Percentiles rank a stretch among this genome's conserved stretches.
These are phyloP conservation scores for Cottoperca gobio DNA, from an alignment of 2,797 vertebrate species.

Conservation along the genomic window DNA sequence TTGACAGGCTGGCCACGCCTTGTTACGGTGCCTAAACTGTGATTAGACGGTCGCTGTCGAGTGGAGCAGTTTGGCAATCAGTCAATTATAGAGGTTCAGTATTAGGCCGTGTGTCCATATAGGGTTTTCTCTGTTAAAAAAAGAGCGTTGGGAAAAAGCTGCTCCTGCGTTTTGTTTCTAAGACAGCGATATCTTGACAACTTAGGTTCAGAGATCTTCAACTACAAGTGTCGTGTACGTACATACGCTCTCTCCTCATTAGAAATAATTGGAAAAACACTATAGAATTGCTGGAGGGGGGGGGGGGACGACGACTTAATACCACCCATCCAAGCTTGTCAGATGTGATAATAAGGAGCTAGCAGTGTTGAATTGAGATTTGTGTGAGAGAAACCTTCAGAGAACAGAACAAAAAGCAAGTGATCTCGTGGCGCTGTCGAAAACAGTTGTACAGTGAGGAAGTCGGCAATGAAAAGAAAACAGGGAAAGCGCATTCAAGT, in stretches of 20 bases:
- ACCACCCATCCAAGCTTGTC: slow-evolving; percentile 26
- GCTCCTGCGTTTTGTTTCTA: no score
- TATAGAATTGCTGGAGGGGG: no score
- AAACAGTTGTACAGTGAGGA: slow-evolving; percentile 29
- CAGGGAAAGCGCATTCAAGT: slow-evolving; percentile 52
- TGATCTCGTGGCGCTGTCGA: slow-evolving; percentile 52
- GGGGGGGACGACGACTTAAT: no score
- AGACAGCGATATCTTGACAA: no score
- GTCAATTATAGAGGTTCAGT: background rate
- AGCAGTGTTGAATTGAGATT: slow-evolving; percentile 41
- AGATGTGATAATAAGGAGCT: slow-evolving; percentile 38
- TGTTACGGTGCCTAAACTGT: background rate
- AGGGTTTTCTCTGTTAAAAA: no score
- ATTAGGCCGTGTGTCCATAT: no score
- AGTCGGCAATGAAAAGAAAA: slow-evolving; percentile 25
- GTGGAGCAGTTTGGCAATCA: slow-evolving; percentile 5
- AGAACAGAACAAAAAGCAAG: slow-evolving; percentile 32
- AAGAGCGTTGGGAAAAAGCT: no score
- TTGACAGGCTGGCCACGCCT: background rate
- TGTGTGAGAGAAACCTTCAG: slow-evolving; percentile 30
- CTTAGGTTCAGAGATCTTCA: no score
- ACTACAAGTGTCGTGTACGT: no score
- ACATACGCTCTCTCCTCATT: no score
- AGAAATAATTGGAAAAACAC: no score
- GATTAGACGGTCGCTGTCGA: background rate